Conservation (phyloP, 2,113 vertebrate species). For the Phyllopteryx taeniolatus region DNA sequence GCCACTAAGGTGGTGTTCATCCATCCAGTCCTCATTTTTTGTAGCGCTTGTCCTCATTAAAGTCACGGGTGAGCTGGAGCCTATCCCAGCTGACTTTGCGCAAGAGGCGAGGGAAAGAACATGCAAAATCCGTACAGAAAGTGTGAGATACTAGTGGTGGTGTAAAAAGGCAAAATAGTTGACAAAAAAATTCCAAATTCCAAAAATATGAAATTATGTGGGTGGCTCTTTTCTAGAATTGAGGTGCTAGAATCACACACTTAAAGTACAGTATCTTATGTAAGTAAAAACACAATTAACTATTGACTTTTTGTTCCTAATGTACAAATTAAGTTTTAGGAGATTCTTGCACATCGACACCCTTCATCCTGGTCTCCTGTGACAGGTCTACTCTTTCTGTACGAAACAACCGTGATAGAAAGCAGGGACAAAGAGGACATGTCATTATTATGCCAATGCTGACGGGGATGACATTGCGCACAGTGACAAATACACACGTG, state of each 20-base stretch:
- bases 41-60: no score
- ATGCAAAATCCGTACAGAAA: no score
- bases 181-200: no score
- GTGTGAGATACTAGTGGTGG: no score
- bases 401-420: slow-evolving; percentile 48
- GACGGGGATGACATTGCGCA: slow-evolving; percentile 48
- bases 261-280: neutral
- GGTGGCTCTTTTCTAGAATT: neutral
- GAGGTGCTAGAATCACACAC: neutral
- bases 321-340: neutral
- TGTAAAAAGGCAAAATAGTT: no score
- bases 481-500: slow-evolving; percentile 41
- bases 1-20: no score
- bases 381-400: slow-evolving; percentile 20
- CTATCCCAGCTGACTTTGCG: no score
- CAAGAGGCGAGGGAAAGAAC: no score
- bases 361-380: neutral
- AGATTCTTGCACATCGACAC: neutral
- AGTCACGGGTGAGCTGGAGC: no score
- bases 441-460: slow-evolving; percentile 66
- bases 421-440: slow-evolving; percentile 57
- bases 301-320: slow-evolving; percentile 11
- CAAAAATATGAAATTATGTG: no score
- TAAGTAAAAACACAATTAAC: neutral
- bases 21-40: no score